Conservation (phyloP, 2,888 invertebrate genomes). For the Escarpia spicata region DNA sequence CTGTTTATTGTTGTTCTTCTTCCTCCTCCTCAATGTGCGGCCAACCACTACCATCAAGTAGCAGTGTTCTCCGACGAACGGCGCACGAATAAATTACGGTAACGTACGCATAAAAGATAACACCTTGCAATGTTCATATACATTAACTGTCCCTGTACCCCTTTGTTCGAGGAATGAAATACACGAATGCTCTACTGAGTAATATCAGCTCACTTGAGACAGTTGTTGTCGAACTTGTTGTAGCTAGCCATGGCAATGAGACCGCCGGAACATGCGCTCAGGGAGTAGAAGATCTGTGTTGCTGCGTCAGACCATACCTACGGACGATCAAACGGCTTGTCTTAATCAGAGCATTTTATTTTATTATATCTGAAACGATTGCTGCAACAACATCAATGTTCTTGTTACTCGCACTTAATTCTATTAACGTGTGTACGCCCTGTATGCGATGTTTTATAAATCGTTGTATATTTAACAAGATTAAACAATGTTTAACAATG, state of each 20-base stretch:
- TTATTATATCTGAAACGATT: neutral
- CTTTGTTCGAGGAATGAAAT: neutral
- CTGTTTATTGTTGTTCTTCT: no score
- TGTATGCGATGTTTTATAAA: no score
- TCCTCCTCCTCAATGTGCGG: no score
- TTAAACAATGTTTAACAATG: no score
- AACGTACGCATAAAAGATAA: no score
- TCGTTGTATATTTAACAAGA: no score
- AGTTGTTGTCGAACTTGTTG: constrained; percentile 52
- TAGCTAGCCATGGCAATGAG: constrained; percentile 51
- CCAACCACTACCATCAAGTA: no score
- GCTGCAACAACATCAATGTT: neutral
- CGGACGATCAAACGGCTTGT: neutral
- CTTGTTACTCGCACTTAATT: no score
- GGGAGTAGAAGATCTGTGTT: constrained; percentile 44
- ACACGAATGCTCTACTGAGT: neutral
- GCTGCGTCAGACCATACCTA: constrained; percentile 46
- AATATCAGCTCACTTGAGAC: constrained; percentile 43
- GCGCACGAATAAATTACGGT: no score
- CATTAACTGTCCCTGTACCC: neutral
- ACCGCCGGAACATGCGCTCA: constrained; percentile 49
- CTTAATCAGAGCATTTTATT: neutral
- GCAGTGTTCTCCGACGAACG: no score
- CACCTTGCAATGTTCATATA: neutral
- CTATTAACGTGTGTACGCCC: no score